Base-by-base conservation (phyloP, 2,888 invertebrate genomes). In the Antheraea assamensis region DNA sequence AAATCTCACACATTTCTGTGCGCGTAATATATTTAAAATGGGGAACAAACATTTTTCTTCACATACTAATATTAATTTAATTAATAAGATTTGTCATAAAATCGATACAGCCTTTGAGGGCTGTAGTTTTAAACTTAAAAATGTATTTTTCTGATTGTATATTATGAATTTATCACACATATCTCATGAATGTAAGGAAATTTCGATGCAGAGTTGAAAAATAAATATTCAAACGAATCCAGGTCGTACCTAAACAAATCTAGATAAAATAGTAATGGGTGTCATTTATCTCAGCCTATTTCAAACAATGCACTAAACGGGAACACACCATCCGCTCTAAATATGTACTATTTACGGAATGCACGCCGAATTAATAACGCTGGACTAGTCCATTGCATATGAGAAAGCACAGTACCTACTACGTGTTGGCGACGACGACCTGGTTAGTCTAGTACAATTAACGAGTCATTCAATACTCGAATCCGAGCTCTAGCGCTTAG, bases 281-380 rank as follows among this genome's bases (percentile, higher is more conserved):
- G 27, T 61, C 27, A 61, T 27, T 27, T 30, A 24, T 27, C 27
- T 30, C 0, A 7, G 24, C 13, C 27, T 27, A 61, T 61, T 27
- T 27, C 27, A 61, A 35, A 68, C 66, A 35, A 68, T 68, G 21
- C 68, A 21, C 15, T n/a, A 66, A 68, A 68, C 10, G n/a, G 35
- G 68, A 31, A 35, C 68, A 68, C 31, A 31, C 24, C 68, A 68
- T 68, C 31, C 68, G 68, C n/a, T 68, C 68, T 21, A 68, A 31
- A 68, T 68, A 21, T n/a, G 7, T 3, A 21, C 21, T 68, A 68
- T 68, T 35, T 35, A 19, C 35, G 35, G 10, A 68, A 27, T 0
- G 24, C 24, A 30, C 27, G 15, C 10, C 15, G 61, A 27, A 61
- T 61, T 61, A 61, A 61, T 61, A 27, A 61, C 27, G 17, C 61